Percentiles rank a stretch among this genome's conserved stretches.
Evolutionary conservation across 2,888 invertebrate species (phyloP).

Genomic region (Drosophila affinis): DNA sequence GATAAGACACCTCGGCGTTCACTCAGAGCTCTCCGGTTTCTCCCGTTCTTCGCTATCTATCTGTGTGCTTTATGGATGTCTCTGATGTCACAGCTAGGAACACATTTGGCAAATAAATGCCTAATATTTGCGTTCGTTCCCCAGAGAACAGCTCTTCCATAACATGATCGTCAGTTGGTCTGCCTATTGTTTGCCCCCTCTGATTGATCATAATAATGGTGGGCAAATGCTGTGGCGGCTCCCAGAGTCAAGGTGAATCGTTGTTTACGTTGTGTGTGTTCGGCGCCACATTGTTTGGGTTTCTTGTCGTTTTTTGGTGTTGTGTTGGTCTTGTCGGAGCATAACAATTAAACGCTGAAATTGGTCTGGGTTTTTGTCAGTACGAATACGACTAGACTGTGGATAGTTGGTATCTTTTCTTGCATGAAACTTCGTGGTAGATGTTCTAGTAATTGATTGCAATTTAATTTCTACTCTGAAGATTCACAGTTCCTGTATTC

Average conservation of each 20-base stretch:
- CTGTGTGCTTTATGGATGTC: neutral
- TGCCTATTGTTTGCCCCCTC: constrained; percentile 22
- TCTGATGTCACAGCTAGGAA: constrained; percentile 15
- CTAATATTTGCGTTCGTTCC: constrained; percentile 28
- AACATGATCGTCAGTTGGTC: constrained; percentile 13
- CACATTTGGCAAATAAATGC: constrained; percentile 42
- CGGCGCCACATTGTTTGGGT: neutral
- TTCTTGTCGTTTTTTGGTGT: neutral
- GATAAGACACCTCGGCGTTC: constrained; percentile 10
- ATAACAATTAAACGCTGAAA: neutral
- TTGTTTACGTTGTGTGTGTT: constrained; percentile 18
- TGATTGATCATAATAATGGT: constrained; percentile 41
- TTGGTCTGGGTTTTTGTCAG: neutral
- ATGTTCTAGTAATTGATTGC: too few relatives aligned
- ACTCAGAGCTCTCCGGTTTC: constrained; percentile 1
- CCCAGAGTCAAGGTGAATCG: constrained; percentile 18
- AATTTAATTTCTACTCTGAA: too few relatives aligned
- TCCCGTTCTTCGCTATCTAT: constrained; percentile 1
- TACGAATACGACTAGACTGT: neutral
- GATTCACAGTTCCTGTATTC: too few relatives aligned
- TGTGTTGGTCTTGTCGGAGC: neutral
- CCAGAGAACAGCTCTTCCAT: constrained; percentile 7
- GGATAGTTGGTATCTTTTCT: neutral
- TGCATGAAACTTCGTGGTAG: neutral
- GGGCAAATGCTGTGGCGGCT: neutral